Evolutionary conservation across 1,140 invertebrate genomes (phyloP).

Genomic region (Cheumatopsyche charites): DNA sequence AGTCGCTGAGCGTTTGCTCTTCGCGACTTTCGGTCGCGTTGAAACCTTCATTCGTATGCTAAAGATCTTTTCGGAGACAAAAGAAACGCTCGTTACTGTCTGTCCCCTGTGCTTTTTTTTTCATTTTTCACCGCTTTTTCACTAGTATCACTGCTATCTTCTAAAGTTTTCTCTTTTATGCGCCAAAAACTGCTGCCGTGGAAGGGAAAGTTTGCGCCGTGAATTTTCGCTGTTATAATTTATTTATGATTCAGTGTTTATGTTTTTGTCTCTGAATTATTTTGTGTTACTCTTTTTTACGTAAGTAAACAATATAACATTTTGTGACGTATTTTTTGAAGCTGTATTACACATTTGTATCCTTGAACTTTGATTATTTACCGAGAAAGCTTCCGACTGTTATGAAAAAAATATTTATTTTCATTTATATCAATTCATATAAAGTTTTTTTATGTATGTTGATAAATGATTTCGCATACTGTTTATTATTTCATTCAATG

Average conservation of each 20-base stretch:
- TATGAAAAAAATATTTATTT: no score
- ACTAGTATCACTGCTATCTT: neutral
- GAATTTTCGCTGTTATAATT: neutral
- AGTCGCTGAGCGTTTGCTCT: no score
- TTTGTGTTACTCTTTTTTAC: neutral
- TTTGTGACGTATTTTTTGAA: no score
- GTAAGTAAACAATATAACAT: no score
- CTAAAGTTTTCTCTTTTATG: slow-evolving; percentile 16
- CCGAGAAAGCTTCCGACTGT: no score
- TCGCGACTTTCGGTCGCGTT: slow-evolving; percentile 42
- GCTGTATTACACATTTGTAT: no score
- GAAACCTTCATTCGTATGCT: slow-evolving; percentile 45
- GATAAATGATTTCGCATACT: no score
- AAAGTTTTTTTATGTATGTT: no score
- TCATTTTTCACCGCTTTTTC: slow-evolving; percentile 19
- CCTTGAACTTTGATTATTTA: no score
- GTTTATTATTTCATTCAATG: no score
- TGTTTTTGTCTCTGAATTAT: no score
- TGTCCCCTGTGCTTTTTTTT: neutral
- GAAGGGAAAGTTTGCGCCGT: neutral
- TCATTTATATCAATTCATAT: no score
- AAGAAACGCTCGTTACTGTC: slow-evolving; percentile 10
- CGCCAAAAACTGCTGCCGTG: slow-evolving; percentile 8
- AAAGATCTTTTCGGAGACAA: slow-evolving; percentile 35
- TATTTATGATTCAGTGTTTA: slow-evolving; percentile 2